Percentiles rank a stretch among this genome's conserved stretches.
Conservation (phyloP, 2,113 vertebrate genomes). For the Rhinoptilus africanus region DNA sequence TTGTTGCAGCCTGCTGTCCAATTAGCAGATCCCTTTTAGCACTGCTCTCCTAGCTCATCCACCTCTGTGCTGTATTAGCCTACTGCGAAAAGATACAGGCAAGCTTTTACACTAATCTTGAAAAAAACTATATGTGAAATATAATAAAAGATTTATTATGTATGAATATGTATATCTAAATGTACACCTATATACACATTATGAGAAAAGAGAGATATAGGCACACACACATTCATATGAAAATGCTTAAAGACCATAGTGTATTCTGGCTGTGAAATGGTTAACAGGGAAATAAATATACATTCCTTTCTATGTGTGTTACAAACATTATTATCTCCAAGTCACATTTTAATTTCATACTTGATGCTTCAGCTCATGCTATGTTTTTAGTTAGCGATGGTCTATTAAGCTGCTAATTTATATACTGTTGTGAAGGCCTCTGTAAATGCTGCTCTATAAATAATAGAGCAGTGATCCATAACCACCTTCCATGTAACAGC, state of each 20-base stretch:
- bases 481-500: constrained; percentile 79
- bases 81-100: background rate
- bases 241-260: background rate
- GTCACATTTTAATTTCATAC: constrained; percentile 73
- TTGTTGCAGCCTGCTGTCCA: constrained; percentile 30
- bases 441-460: constrained; percentile 80
- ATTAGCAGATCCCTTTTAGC: constrained; percentile 55
- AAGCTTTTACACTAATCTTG: background rate
- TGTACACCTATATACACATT: background rate
- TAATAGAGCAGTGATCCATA: constrained; percentile 85
- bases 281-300: constrained; percentile 39
- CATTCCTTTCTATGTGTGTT: constrained; percentile 38
- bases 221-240: background rate
- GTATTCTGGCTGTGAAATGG: constrained; percentile 3
- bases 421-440: constrained; percentile 81
- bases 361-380: constrained; percentile 67
- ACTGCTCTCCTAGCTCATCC: background rate
- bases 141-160: background rate
- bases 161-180: background rate
- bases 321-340: constrained; percentile 50
- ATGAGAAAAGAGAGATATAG: background rate
- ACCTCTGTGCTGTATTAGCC: background rate
- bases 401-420: constrained; percentile 85
- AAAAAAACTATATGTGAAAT: background rate
- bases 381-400: constrained; percentile 74